Base-by-base conservation (phyloP, 2,797 vertebrate species). In the Sphaeramia orbicularis region DNA sequence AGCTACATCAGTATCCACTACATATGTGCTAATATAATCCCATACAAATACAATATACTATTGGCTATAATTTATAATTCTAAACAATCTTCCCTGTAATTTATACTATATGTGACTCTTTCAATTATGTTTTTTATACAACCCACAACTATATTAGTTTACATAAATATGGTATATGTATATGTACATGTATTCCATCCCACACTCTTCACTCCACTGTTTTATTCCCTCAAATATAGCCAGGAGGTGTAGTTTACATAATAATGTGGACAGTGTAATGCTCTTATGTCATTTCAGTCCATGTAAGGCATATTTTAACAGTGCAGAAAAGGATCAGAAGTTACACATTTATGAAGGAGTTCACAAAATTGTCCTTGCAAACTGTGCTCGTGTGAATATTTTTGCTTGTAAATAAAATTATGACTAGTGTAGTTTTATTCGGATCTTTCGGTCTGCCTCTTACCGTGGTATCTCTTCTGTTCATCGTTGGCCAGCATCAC, bases 401-500 rank as follows among this genome's bases (percentile, higher is more conserved):
- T 16, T 19, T 7, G 2, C 19, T 14, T 45, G 3, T n/a, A 41
- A 48, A 19, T 35, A 9, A 36, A 43, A 51, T 50, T 42, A 2
- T 35, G 19, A 10, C 6, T 19, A 18, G 10, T 2, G 0, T 27
- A 32, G 14, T 10, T 41, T 27, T 11, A 12, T 37, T n/a, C n/a
- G n/a, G n/a, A 2, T 51, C 18, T 4, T 0, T 21, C 6, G 42
- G 15, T 49, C 16, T 42, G 4, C n/a, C 12, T 43, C 21, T 14
- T 87, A 96, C 95, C 96, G 64, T 95, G 91, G 62, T 95, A 96
- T 48, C 95, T 93, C 85, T 92, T 88, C 81, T 94, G 87, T 10
- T 94, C 85, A 68, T 96, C 96, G 18, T 91, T 92, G 44, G 95
- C 95, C 90, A 96, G 85, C 88, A 92, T 94, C 76, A 93, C 92